phyloP scores from a whole-genome alignment of 2,797 vertebrate genomes.

The Gymnothorax javanicus region DNA sequence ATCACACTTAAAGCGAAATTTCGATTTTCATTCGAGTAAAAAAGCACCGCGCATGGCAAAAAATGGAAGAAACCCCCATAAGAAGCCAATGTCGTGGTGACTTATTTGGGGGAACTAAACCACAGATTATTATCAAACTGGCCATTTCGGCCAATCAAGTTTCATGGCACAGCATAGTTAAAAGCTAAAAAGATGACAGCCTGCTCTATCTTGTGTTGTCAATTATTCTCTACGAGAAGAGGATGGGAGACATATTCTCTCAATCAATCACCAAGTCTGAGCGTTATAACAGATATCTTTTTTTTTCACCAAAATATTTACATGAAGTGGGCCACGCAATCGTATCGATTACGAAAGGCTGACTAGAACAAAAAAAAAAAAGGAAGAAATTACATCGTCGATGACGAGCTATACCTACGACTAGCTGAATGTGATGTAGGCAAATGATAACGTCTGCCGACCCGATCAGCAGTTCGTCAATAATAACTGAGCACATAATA shows the following conservation, averaged over 20 bases:
- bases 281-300: neutral
- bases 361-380: neutral
- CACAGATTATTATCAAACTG: neutral
- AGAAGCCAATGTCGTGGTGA: neutral
- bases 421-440: neutral
- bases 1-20: neutral
- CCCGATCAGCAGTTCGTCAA: neutral
- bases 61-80: neutral
- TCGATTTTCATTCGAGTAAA: neutral
- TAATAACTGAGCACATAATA: neutral
- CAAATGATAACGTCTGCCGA: too few relatives aligned
- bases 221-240: neutral
- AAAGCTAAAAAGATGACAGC: neutral
- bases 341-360: neutral
- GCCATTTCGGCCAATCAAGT: neutral
- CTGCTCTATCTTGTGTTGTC: neutral
- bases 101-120: neutral
- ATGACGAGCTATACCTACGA: neutral
- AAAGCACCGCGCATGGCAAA: neutral
- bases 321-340: neutral
- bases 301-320: neutral
- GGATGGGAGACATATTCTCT: neutral
- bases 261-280: neutral
- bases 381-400: neutral
- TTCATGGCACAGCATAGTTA: neutral